Conservation (phyloP, 2,113 vertebrate species). For the Archilochus colubris region DNA sequence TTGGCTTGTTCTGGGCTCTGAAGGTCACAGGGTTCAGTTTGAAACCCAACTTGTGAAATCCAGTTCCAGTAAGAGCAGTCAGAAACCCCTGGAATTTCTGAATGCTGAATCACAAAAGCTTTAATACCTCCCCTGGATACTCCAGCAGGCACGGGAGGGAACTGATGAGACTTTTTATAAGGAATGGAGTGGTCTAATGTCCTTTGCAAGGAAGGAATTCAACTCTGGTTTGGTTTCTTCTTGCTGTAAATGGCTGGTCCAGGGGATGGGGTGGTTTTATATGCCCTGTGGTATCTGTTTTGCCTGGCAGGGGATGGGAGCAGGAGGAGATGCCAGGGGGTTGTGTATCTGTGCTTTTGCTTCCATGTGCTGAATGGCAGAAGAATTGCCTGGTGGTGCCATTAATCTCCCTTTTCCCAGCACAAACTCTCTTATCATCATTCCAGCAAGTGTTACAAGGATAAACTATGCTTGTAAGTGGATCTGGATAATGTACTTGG, state of each 20-base stretch:
- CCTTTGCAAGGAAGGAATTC: too few species aligned
- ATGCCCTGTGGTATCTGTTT: too few species aligned
- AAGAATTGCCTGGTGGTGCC: neutral
- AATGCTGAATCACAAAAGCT: neutral
- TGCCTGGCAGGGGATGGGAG: neutral
- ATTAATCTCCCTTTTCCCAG: neutral
- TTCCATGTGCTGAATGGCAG: neutral
- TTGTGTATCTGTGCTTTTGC: too few species aligned
- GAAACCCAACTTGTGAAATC: neutral
- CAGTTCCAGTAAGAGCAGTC: neutral
- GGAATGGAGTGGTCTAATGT: neutral
- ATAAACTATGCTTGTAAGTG: neutral
- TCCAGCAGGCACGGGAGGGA: neutral
- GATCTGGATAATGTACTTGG: neutral
- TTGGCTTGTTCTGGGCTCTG: neutral
- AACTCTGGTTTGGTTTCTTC: neutral
- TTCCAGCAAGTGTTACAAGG: neutral
- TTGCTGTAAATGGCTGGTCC: neutral
- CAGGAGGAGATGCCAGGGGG: too few species aligned
- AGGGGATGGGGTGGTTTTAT: neutral
- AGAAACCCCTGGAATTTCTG: neutral
- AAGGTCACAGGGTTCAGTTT: neutral
- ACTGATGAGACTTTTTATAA: fast-evolving
- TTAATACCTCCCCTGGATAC: neutral
- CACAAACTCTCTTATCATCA: neutral